Evolutionary conservation across 2,888 invertebrate species (phyloP).

Genomic region (Itoplectis maculator): DNA sequence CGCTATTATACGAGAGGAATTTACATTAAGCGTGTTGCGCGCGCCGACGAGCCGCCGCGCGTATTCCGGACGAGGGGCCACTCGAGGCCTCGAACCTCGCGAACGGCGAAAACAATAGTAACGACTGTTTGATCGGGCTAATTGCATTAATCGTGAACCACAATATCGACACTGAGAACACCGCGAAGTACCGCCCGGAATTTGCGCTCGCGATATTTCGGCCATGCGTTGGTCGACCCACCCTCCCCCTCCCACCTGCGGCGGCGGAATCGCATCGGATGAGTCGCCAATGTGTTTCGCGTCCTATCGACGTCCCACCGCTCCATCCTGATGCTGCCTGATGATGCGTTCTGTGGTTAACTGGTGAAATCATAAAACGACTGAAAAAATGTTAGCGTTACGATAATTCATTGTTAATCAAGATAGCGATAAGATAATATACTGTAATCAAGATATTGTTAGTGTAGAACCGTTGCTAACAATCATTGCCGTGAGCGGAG

Average conservation of each 20-base stretch:
- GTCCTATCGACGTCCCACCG: too few species aligned
- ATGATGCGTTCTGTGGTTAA: too few species aligned
- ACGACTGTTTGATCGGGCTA: constrained; percentile 43
- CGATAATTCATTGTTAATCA: too few species aligned
- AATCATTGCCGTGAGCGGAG: neutral
- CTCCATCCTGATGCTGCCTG: too few species aligned
- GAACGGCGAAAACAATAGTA: constrained; percentile 39
- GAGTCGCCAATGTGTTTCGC: too few species aligned
- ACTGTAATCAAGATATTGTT: too few species aligned
- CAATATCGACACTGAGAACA: constrained; percentile 5
- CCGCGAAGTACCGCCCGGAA: neutral
- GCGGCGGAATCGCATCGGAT: too few species aligned
- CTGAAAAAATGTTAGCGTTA: too few species aligned
- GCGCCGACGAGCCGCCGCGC: constrained; percentile 6
- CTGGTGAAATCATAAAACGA: too few species aligned
- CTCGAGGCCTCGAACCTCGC: neutral
- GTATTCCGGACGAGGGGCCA: constrained; percentile 20
- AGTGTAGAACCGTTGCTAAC: too few species aligned
- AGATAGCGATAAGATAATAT: too few species aligned
- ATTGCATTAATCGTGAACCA: constrained; percentile 36
- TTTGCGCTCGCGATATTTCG: neutral
- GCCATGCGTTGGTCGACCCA: neutral
- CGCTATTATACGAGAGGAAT: constrained; percentile 6
- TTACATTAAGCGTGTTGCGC: constrained; percentile 14
- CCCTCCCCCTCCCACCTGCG: too few species aligned